These are phyloP conservation scores for Polymixis lichenea DNA, from an alignment of 2,888 invertebrate genomes.

Conservation along the genomic window DNA sequence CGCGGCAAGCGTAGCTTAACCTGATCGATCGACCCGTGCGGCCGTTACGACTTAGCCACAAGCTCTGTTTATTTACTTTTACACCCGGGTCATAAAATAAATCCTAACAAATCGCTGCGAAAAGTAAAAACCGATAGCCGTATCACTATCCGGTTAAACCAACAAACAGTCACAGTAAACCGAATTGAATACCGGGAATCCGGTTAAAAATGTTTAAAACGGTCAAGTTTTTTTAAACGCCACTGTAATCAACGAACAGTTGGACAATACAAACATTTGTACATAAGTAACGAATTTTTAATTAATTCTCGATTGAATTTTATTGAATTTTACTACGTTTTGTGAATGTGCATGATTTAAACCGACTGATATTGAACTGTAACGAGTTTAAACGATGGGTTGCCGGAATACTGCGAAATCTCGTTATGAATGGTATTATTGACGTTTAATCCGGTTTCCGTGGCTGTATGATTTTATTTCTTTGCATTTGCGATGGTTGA, in stretches of 20 bases:
- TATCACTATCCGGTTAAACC: slow-evolving; percentile 44
- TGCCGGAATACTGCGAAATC: slow-evolving; percentile 35
- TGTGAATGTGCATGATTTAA: slow-evolving; percentile 58
- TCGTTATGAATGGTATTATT: slow-evolving; percentile 47
- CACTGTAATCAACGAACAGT: slow-evolving; percentile 66
- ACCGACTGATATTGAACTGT: slow-evolving; percentile 56
- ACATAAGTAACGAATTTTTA: slow-evolving; percentile 68
- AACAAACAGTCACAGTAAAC: slow-evolving; percentile 44
- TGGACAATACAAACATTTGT: slow-evolving; percentile 67
- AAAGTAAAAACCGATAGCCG: slow-evolving; percentile 34
- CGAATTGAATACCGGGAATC: slow-evolving; percentile 58
- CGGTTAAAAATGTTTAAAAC: slow-evolving; percentile 59
- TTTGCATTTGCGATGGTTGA: slow-evolving; percentile 6
- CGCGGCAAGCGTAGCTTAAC: no score
- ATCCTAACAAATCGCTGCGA: slow-evolving; percentile 26
- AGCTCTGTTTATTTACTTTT: slow-evolving; percentile 13
- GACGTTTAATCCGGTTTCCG: slow-evolving; percentile 35
- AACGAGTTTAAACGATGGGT: slow-evolving; percentile 44
- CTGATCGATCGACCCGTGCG: no score
- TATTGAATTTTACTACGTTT: slow-evolving; percentile 61
- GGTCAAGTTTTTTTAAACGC: slow-evolving; percentile 55
- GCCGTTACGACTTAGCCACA: no score
- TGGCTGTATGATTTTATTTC: slow-evolving; percentile 17
- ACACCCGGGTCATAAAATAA: slow-evolving; percentile 14
- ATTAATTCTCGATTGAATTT: slow-evolving; percentile 72